Conservation (phyloP, 2,888 invertebrate species). For the Ditula angustiorana region DNA sequence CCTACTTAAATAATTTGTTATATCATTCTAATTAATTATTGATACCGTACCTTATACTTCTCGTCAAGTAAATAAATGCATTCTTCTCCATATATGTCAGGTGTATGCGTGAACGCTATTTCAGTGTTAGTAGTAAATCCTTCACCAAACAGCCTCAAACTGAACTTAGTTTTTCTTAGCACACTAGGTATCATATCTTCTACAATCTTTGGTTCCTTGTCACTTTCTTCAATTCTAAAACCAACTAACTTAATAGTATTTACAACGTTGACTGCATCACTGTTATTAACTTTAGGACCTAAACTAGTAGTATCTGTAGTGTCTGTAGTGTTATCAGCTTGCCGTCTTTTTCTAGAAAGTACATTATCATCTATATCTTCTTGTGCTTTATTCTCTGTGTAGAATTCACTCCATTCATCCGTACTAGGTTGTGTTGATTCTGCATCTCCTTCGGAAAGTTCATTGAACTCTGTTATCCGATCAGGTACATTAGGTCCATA, state of each 20-base stretch:
- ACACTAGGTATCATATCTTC: slow-evolving; percentile 75
- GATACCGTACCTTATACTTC: slow-evolving; percentile 64
- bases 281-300: slow-evolving; percentile 10
- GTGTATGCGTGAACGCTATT: slow-evolving; percentile 70
- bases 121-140: slow-evolving; percentile 62
- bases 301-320: slow-evolving; percentile 13
- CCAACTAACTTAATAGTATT: slow-evolving; percentile 59
- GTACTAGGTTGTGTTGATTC: neutral
- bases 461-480: neutral
- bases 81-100: slow-evolving; percentile 52
- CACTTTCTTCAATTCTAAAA: slow-evolving; percentile 69
- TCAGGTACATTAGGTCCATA: slow-evolving; percentile 15
- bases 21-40: too few relatives aligned
- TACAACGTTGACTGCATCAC: neutral
- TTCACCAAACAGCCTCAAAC: slow-evolving; percentile 69
- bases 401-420: slow-evolving; percentile 22
- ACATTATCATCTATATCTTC: neutral
- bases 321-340: neutral
- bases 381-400: neutral
- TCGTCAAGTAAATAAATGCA: slow-evolving; percentile 60
- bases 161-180: slow-evolving; percentile 61
- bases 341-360: slow-evolving; percentile 13
- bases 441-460: neutral
- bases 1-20: too few relatives aligned
- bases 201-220: slow-evolving; percentile 71